These are phyloP conservation scores for Poeciliopsis gracilis DNA, from an alignment of 2,797 vertebrate genomes.

Conservation along the genomic window DNA sequence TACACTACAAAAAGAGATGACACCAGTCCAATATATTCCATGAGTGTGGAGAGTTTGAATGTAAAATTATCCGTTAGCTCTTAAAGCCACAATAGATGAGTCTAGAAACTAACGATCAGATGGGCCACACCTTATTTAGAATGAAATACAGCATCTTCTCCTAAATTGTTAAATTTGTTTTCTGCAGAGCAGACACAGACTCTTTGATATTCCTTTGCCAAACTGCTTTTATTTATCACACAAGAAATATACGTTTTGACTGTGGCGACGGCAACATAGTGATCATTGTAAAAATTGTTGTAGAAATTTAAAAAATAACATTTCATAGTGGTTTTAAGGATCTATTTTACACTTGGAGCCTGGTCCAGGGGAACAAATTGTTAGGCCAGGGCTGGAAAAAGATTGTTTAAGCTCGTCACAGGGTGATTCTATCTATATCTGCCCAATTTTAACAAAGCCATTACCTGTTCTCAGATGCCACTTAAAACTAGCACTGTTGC, in stretches of 20 bases:
- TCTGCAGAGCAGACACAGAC: not conserved
- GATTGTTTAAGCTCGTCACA: not conserved
- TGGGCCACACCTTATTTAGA: not conserved
- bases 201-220: not conserved
- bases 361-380: not conserved
- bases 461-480: not conserved
- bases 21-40: slow-evolving; percentile 20
- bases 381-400: not conserved
- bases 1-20: slow-evolving; percentile 27
- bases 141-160: not conserved
- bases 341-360: no score
- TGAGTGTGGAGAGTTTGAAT: not conserved
- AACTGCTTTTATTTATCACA: not conserved
- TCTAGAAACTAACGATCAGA: not conserved
- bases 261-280: no score
- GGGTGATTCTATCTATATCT: not conserved
- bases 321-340: no score
- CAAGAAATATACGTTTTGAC: not conserved
- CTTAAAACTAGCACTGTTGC: not conserved
- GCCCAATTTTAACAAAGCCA: not conserved
- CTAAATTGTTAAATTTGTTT: not conserved
- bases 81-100: slow-evolving; percentile 4
- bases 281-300: no score
- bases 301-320: no score
- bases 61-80: not conserved